Conservation (phyloP, 2,113 vertebrate species). For the Pao palembangensis region DNA sequence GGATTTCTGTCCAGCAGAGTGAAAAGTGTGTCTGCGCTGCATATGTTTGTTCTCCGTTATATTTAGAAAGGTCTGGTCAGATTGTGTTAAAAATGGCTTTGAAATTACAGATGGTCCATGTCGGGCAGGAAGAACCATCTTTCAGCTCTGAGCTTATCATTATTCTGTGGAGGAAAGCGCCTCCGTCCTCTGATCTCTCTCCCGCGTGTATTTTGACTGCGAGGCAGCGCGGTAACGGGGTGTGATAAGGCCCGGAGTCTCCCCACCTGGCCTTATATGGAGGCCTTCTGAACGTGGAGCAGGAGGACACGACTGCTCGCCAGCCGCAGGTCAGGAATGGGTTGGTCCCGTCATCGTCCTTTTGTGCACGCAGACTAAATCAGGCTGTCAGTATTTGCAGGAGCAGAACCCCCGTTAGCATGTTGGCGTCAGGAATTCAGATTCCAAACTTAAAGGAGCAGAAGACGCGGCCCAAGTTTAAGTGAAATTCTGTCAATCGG, state of each 20-base stretch:
- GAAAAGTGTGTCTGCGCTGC: conserved; percentile 20
- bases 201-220: conserved; percentile 54
- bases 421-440: too few relatives aligned
- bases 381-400: too few relatives aligned
- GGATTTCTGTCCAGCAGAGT: not conserved
- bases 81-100: conserved; percentile 56
- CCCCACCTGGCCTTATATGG: conserved; percentile 55
- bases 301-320: conserved; percentile 10
- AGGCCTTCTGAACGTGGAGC: conserved; percentile 25
- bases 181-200: conserved; percentile 50
- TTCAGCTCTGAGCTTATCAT: conserved; percentile 55
- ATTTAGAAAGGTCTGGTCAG: conserved; percentile 47
- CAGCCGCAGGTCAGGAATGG: conserved; percentile 31
- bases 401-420: too few relatives aligned
- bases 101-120: conserved; percentile 61
- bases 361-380: too few relatives aligned
- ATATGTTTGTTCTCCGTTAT: conserved; percentile 48
- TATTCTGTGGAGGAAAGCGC: conserved; percentile 51
- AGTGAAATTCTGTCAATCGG: too few relatives aligned
- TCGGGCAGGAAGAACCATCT: conserved; percentile 38
- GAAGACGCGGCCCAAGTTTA: too few relatives aligned
- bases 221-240: conserved; percentile 27
- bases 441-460: too few relatives aligned
- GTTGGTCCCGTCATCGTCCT: not conserved
- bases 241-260: conserved; percentile 49